A percentile compares a stretch with the other conserved stretches of the same genome.
phyloP scores from a whole-genome alignment of 1,140 invertebrate genomes.

The Gonatopus flavifemur region DNA sequence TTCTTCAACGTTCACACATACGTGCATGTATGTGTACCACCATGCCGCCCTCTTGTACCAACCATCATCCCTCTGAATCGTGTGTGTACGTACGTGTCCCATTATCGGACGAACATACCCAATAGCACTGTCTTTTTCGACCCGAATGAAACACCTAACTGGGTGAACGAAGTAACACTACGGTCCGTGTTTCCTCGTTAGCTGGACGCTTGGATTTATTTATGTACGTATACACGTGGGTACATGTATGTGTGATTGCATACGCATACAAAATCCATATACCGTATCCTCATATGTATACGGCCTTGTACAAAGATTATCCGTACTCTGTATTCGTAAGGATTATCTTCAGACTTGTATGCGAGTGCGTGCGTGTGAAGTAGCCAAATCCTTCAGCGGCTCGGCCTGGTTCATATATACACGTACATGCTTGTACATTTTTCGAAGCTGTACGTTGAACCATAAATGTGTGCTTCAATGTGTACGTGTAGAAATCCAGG shows the following conservation, averaged over 20 bases:
- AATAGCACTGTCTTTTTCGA: no score
- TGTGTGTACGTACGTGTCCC: conserved; percentile 18
- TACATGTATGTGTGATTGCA: conserved; percentile 1
- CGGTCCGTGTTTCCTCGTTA: no score
- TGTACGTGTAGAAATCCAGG: no score
- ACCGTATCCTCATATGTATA: conserved; percentile 28
- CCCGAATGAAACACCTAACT: no score
- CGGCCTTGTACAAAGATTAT: conserved; percentile 51
- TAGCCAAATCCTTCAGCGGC: conserved; percentile 47
- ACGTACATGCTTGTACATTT: no score
- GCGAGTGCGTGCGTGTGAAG: conserved; percentile 23
- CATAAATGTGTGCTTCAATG: no score
- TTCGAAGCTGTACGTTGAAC: no score
- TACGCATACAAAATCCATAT: neutral
- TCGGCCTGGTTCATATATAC: conserved; percentile 20
- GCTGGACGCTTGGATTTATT: no score
- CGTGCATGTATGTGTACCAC: conserved; percentile 17
- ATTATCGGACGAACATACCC: conserved; percentile 17
- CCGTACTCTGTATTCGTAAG: conserved; percentile 52
- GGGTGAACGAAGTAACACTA: no score
- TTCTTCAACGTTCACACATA: conserved; percentile 21
- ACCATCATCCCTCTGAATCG: conserved; percentile 26
- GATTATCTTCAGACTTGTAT: conserved; percentile 49
- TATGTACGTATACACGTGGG: conserved; percentile 15
- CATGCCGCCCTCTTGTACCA: conserved; percentile 31